A percentile compares a stretch with the other conserved stretches of the same genome.
Evolutionary conservation across 35 echinoderm and acorn worm species (phyloP).

Genomic region (Heliocidaris tuberculata): DNA sequence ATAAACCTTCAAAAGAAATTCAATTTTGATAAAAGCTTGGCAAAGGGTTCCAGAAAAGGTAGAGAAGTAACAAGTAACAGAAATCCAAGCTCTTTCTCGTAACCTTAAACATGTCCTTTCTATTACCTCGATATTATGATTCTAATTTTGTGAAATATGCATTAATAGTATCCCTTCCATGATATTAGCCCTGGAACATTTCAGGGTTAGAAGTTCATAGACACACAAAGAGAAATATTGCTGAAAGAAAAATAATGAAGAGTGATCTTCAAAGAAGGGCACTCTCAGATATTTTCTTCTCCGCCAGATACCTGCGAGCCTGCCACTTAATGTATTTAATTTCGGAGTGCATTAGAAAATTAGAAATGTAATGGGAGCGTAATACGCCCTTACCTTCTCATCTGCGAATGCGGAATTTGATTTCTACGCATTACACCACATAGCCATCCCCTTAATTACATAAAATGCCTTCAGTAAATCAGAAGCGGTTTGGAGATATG

Average conservation of each 20-base stretch:
- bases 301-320: neutral
- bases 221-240: neutral
- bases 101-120: no score
- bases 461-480: slow-evolving; percentile 25
- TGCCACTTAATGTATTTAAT: slow-evolving; percentile 47
- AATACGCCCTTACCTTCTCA: slow-evolving; percentile 22
- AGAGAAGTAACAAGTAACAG: no score
- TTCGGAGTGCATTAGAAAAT: slow-evolving; percentile 47
- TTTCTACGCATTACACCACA: slow-evolving; percentile 16
- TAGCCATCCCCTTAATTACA: slow-evolving; percentile 30
- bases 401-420: slow-evolving; percentile 26
- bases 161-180: neutral
- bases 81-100: no score
- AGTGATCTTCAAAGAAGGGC: neutral
- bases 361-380: slow-evolving; percentile 37
- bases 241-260: slow-evolving; percentile 13
- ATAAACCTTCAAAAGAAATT: no score
- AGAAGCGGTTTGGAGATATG: slow-evolving; percentile 22
- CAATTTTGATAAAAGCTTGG: no score
- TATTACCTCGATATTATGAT: neutral
- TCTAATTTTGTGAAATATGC: neutral
- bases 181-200: neutral
- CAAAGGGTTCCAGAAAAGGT: no score
- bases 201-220: neutral
- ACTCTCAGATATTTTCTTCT: neutral